Conservation (phyloP, 2,888 invertebrate genomes). For the Drosophila maculinotata region DNA sequence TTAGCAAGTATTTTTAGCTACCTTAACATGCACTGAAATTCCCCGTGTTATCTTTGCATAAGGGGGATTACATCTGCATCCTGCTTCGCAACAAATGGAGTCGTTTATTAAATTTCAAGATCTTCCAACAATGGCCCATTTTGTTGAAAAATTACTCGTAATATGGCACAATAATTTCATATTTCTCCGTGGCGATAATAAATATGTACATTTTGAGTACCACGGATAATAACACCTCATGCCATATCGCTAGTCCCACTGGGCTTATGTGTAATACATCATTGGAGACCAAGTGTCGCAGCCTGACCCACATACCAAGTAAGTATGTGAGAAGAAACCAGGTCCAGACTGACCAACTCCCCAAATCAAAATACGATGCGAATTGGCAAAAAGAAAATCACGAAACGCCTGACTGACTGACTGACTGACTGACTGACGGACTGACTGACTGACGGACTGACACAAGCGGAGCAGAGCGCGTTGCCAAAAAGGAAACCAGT, state of each 20-base stretch:
- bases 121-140: conserved; percentile 37
- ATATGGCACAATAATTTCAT: conserved; percentile 59
- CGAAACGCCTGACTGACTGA: conserved; percentile 7
- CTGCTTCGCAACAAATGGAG: not conserved
- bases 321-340: conserved; percentile 41
- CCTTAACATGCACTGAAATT: conserved; percentile 5
- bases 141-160: conserved; percentile 41
- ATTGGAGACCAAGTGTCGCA: conserved; percentile 68
- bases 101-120: conserved; percentile 35
- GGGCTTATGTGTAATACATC: conserved; percentile 48
- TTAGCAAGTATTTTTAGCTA: no score
- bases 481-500: conserved; percentile 79
- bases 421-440: conserved; percentile 18
- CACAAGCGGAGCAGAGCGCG: conserved; percentile 70
- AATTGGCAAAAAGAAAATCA: conserved; percentile 71
- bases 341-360: conserved; percentile 51
- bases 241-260: conserved; percentile 36
- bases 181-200: conserved; percentile 58
- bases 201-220: conserved; percentile 36
- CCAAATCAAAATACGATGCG: conserved; percentile 56
- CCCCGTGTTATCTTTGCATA: conserved; percentile 10
- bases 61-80: conserved; percentile 6
- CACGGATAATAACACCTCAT: conserved; percentile 65
- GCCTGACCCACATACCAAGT: conserved; percentile 73
- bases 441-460: conserved; percentile 52